Evolutionary conservation across 2,888 invertebrate genomes (phyloP), one percentile per base, ranked within the genome.

Genomic region (Lamproptera curius): DNA sequence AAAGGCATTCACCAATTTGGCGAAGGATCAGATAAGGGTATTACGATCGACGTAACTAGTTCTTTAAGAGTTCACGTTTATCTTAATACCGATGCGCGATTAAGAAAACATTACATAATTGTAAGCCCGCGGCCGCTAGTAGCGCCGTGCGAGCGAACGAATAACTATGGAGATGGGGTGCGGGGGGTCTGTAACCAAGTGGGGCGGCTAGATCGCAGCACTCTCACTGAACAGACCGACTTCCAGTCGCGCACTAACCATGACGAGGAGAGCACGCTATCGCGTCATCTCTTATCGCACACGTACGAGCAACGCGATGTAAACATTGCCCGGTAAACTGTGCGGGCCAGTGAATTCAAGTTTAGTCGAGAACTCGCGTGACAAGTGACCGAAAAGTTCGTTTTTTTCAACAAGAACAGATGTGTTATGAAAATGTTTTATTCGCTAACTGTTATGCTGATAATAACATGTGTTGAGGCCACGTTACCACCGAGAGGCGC

Each of bases 91-190:
- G 65, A 68, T 73, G 45, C 52, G 71, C 76, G 76, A 84, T 83
- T 82, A 84, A 81, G 79, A 84, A 85, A 85, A 83, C 78, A 84
- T 83, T 84, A 84, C 76, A 83, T 86, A 85, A 85, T 83, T 84
- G 78, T 82, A 72, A 76, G 75, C 73, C 75, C 72, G 67, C 70
- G 65, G 72, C 67, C 66, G 78, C 79, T 76, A 84, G 86, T 85
- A 81, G 85, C 85, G 85, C 85, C 83, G 71, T 80, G 73, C 78
- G 78, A 76, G 71, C 61, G 62, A 76, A 80, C 79, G 76, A 81
- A 79, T 79, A 82, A 85, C 84, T 83, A 81, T 77, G 75, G 72
- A 59, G 63, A 54, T 57, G 64, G 73, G 71, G 75, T 63, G 76
- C 70, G 76, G 76, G 70, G 73, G 67, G 68, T 57, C 65, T 58